Base-by-base conservation (phyloP, 2,797 vertebrate genomes). In the Aplochiton taeniatus region DNA sequence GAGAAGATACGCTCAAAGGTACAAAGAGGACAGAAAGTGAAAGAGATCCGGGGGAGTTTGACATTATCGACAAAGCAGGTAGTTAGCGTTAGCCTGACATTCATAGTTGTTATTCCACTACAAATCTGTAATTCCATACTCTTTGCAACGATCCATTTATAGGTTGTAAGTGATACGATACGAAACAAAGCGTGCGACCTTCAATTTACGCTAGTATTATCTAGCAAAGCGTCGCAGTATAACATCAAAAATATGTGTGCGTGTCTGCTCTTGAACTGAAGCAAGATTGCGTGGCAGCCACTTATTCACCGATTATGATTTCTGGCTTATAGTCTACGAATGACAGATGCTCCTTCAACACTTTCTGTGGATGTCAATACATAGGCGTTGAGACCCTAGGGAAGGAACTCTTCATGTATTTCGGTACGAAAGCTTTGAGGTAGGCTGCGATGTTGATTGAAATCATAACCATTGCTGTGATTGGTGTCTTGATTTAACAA, bases 331-430 rank as follows among this genome's bases (percentile, higher is more conserved):
- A 31, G 31, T 31, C 31, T 31, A 31, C 3, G 31, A 31, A 31
- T 31, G 31, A 31, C 31, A 31, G 31, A 31, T 31, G 54, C 31
- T 57, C 73, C 31, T 81, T 79, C 77, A 70, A n/a, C 0, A 4
- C 73, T 48, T 71, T 90, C 1, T 0, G 5, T 8, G 94, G 94
- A 8, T 82, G 68, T 63, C 62, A 78, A 48, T 98, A 89, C 86
- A 88, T 75, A 16, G 95, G 93, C 0, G 94, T 94, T 17, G 89
- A 95, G 63, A 96, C 95, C 0, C 69, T 97, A 71, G 97, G 97
- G 50, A 99, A 98, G 69, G 96, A 99, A 66, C 94, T 98, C 47
- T 98, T 98, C 76, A 67, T 98, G 84, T 96, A 93, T 85, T 98
- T 97, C 76, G 96, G 94, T 63, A 43, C 77, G 8, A 94, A 79